Percentiles rank a stretch among this genome's conserved stretches.
Conservation (phyloP, 2,113 vertebrate species). For the Otocyon megalotis region DNA sequence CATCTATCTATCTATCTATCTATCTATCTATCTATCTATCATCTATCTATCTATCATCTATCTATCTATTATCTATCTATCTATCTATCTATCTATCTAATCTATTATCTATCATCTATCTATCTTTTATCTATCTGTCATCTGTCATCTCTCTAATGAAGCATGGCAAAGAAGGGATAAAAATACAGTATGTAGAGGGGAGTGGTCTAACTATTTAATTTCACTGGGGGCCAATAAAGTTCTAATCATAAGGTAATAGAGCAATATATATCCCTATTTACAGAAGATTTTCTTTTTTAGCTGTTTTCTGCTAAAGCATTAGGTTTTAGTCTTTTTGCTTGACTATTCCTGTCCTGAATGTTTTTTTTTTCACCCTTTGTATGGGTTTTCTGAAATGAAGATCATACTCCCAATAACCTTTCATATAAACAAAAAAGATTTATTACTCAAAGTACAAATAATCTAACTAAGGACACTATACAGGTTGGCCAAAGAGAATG, state of each 20-base stretch:
- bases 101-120: neutral
- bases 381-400: slow-evolving; percentile 3
- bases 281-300: neutral
- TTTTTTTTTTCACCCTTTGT: neutral
- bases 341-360: neutral
- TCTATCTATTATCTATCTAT: neutral
- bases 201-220: neutral
- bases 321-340: neutral
- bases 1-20: neutral
- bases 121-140: neutral
- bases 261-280: neutral
- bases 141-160: neutral
- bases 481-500: neutral
- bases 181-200: neutral
- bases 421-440: neutral
- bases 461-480: neutral
- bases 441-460: slow-evolving; percentile 1
- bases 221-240: neutral
- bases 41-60: too few species aligned
- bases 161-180: neutral
- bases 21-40: neutral
- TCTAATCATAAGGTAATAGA: neutral
- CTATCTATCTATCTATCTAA: neutral
- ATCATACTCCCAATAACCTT: neutral
- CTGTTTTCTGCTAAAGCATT: neutral